Percentiles rank a stretch among this genome's conserved stretches.
Conservation (phyloP, 2,888 invertebrate species). For the Hemaris fuciformis region DNA sequence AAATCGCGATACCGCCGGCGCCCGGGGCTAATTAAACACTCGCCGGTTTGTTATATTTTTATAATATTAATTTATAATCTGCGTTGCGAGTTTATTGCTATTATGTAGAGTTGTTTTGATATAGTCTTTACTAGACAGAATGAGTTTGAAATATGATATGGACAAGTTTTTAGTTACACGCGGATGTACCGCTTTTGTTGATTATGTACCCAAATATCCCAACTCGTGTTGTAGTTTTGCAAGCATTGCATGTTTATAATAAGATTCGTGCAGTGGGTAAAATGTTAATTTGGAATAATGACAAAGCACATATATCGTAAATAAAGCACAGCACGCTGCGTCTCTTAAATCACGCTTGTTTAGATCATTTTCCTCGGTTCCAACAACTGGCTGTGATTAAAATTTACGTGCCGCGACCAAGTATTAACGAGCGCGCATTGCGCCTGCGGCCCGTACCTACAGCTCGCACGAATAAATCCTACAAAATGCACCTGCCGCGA, state of each 20-base stretch:
- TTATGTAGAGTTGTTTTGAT: background rate
- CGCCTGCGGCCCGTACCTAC: constrained; percentile 63
- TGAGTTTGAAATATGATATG: background rate
- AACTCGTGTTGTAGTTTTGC: too few species aligned
- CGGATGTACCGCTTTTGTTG: background rate
- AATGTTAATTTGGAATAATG: constrained; percentile 1
- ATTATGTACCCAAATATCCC: too few species aligned
- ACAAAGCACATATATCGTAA: constrained; percentile 31
- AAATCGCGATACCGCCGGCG: constrained; percentile 59
- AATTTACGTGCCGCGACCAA: constrained; percentile 79
- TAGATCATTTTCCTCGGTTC: constrained; percentile 71
- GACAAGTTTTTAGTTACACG: background rate
- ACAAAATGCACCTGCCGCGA: constrained; percentile 72
- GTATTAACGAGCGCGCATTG: constrained; percentile 77
- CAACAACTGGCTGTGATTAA: constrained; percentile 79
- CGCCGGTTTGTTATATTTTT: constrained; percentile 41
- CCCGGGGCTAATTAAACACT: constrained; percentile 53
- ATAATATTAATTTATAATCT: constrained; percentile 9
- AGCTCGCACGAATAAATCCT: constrained; percentile 76
- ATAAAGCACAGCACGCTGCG: constrained; percentile 55
- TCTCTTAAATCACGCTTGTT: constrained; percentile 76
- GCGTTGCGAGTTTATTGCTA: background rate
- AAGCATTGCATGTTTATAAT: too few species aligned
- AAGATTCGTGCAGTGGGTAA: background rate
- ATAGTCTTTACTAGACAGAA: background rate